Conservation (phyloP, 2,888 invertebrate species). For the Synergus laeviventris region DNA sequence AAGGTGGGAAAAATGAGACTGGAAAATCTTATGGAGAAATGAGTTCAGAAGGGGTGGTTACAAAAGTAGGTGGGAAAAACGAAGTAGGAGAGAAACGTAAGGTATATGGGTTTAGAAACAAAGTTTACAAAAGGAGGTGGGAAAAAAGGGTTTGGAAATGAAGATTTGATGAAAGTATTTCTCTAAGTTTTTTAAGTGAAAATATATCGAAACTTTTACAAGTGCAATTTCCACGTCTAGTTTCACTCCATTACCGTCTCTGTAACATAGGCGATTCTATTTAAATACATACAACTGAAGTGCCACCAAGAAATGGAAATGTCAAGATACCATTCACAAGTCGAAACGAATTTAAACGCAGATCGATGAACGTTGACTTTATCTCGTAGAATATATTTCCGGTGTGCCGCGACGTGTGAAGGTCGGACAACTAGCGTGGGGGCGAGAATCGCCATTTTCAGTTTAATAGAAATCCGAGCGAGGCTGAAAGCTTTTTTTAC, state of each 20-base stretch:
- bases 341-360: constrained; percentile 35
- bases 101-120: too few species aligned
- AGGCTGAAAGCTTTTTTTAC: constrained; percentile 5
- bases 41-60: too few species aligned
- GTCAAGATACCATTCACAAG: constrained; percentile 21
- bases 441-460: constrained; percentile 15
- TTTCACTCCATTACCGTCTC: not conserved
- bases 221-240: not conserved
- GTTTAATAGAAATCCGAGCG: constrained; percentile 13
- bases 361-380: constrained; percentile 29
- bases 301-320: constrained; percentile 33
- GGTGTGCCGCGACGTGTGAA: not conserved
- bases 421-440: not conserved
- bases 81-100: too few species aligned
- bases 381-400: constrained; percentile 38
- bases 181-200: not conserved
- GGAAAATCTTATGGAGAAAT: too few species aligned
- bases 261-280: not conserved
- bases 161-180: too few species aligned
- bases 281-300: constrained; percentile 1
- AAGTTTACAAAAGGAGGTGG: too few species aligned
- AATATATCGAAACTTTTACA: not conserved
- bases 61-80: too few species aligned
- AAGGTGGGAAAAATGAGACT: too few species aligned
- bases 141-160: too few species aligned